A percentile compares a stretch with the other conserved stretches of the same genome.
Conservation (phyloP, 2,797 vertebrate species). For the Spondyliosoma cantharus region DNA sequence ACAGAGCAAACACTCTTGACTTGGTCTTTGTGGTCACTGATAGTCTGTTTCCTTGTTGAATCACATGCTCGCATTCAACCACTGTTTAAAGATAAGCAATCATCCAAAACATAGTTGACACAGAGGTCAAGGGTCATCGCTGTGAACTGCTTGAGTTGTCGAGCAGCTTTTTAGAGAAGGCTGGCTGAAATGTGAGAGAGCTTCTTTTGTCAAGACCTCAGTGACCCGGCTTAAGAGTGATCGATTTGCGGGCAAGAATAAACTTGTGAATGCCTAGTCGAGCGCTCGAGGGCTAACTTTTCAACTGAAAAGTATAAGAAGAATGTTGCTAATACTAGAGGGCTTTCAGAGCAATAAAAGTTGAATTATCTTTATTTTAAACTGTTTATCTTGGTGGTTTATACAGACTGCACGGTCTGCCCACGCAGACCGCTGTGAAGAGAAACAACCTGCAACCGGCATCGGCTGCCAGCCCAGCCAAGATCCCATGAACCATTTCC, state of each 20-base stretch:
- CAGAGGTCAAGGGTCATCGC: slow-evolving; percentile 57
- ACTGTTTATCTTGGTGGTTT: not conserved
- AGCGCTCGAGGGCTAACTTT: slow-evolving; percentile 1
- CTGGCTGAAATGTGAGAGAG: slow-evolving; percentile 56
- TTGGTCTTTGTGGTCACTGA: slow-evolving; percentile 21
- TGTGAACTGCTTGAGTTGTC: slow-evolving; percentile 64
- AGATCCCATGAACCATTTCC: slow-evolving; percentile 51
- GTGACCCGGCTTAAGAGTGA: slow-evolving; percentile 64
- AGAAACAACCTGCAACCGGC: slow-evolving; percentile 4
- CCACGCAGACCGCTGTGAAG: slow-evolving; percentile 1
- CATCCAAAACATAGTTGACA: slow-evolving; percentile 65
- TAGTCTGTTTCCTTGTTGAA: slow-evolving; percentile 30
- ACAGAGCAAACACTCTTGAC: slow-evolving; percentile 34
- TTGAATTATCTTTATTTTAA: not conserved
- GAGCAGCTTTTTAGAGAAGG: slow-evolving; percentile 52
- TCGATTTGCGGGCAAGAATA: slow-evolving; percentile 60
- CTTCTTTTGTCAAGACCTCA: slow-evolving; percentile 49
- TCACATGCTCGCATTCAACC: slow-evolving; percentile 37
- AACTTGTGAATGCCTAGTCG: slow-evolving; percentile 47
- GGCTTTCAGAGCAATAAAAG: slow-evolving; percentile 11
- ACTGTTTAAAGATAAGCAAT: slow-evolving; percentile 62
- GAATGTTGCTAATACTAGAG: not conserved
- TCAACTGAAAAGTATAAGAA: slow-evolving; percentile 16
- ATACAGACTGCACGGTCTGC: slow-evolving; percentile 16
- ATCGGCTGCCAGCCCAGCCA: slow-evolving; percentile 41